Percentiles rank a stretch among this genome's conserved stretches.
phyloP scores from a whole-genome alignment of 30 jellyfish, hydroid and myxozoan species.

The Turritopsis dohrnii region DNA sequence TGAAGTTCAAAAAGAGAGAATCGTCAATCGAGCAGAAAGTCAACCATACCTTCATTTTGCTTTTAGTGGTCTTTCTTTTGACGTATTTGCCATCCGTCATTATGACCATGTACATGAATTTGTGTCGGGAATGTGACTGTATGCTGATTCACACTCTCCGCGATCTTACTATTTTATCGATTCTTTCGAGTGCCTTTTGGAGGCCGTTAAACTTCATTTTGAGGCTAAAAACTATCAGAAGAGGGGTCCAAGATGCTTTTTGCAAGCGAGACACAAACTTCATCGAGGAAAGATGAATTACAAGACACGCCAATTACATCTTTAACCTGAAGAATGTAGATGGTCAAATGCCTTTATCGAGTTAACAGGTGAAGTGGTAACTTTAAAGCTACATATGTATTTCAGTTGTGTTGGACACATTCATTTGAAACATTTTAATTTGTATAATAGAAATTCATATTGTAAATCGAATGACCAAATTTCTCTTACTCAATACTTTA shows the following conservation, averaged over 20 bases:
- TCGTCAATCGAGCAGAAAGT: slow-evolving; percentile 15
- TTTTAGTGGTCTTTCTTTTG: slow-evolving; percentile 20
- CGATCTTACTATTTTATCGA: neutral
- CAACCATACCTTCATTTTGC: slow-evolving; percentile 2
- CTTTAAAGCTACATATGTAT: too few species aligned
- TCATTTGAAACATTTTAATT: too few species aligned
- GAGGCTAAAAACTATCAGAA: slow-evolving; percentile 11
- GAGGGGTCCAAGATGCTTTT: neutral
- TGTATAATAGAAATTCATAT: too few species aligned
- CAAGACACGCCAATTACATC: too few species aligned
- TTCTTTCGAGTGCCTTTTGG: slow-evolving; percentile 31
- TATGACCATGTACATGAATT: slow-evolving; percentile 21
- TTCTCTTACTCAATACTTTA: too few species aligned
- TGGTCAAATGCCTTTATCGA: too few species aligned
- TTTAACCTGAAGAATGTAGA: too few species aligned
- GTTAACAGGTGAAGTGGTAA: too few species aligned
- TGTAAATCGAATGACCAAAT: too few species aligned
- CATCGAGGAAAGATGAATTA: neutral
- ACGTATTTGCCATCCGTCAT: slow-evolving; percentile 27
- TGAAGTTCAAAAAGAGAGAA: neutral
- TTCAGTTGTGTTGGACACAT: too few species aligned
- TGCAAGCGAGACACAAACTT: neutral
- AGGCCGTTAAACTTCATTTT: slow-evolving; percentile 12
- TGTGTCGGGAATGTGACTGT: slow-evolving; percentile 26
- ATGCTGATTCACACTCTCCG: slow-evolving; percentile 10